Percentiles rank a stretch among this genome's conserved stretches.
Conservation (phyloP, 2,888 invertebrate genomes). For the Piscicola geometra region DNA sequence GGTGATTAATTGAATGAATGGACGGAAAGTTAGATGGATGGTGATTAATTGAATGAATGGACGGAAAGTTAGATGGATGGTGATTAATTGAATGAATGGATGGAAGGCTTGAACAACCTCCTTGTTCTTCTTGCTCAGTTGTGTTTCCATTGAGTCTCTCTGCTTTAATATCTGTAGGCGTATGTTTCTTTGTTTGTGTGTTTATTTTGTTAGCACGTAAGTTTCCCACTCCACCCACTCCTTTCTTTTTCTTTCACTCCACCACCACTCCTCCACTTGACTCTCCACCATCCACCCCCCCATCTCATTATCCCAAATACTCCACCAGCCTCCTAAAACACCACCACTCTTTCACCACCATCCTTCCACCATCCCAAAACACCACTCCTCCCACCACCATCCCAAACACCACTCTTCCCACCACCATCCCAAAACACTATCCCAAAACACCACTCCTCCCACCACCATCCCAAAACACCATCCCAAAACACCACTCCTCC, state of each 20-base stretch:
- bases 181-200: not conserved
- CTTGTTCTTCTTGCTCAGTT: not conserved
- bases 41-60: no score
- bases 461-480: no score
- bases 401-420: no score
- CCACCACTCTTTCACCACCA: conserved; percentile 56
- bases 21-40: no score
- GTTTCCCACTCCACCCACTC: not conserved
- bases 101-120: not conserved
- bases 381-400: conserved; percentile 76
- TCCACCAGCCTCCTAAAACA: conserved; percentile 68
- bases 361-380: conserved; percentile 69
- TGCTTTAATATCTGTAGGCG: not conserved
- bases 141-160: not conserved
- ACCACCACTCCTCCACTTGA: not conserved
- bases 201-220: not conserved
- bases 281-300: not conserved
- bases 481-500: no score
- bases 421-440: no score
- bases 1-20: no score
- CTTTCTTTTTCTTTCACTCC: not conserved
- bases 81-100: no score
- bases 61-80: no score
- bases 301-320: conserved; percentile 62
- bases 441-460: no score